A percentile compares a stretch with the other conserved stretches of the same genome.
These are phyloP conservation scores for Pachycephala philippinensis DNA, from an alignment of 2,113 vertebrate genomes.

Conservation along the genomic window DNA sequence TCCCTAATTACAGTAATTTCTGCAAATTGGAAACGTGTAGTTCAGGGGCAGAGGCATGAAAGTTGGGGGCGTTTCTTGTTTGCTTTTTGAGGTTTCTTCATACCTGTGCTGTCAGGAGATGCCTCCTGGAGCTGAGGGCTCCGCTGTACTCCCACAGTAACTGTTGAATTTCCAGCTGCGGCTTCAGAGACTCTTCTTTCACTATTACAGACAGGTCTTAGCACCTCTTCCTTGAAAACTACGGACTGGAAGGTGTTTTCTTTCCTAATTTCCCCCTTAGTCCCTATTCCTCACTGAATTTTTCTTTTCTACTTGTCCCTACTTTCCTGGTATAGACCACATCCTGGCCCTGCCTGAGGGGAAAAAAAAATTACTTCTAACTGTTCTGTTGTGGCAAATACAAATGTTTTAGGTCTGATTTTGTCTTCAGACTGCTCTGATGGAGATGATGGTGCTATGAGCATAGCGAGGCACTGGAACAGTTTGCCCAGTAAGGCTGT, in stretches of 20 bases:
- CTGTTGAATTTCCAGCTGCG: background rate
- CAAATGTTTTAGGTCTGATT: background rate
- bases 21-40: background rate
- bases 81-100: background rate
- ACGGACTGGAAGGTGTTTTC: background rate
- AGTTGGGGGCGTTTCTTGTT: background rate
- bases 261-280: background rate
- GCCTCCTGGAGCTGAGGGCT: background rate
- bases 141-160: background rate
- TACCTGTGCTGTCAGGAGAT: background rate
- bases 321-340: background rate
- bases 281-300: background rate
- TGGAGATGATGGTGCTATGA: background rate
- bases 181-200: background rate
- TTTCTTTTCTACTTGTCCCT: background rate
- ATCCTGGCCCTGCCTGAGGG: background rate
- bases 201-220: rapidly evolving
- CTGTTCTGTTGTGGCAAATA: background rate
- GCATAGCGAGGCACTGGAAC: background rate
- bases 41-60: background rate
- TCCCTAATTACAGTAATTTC: background rate
- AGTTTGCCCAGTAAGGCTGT: background rate
- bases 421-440: background rate
- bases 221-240: background rate
- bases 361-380: background rate